Conservation (phyloP, 2,113 vertebrate genomes). For the Halichoeres trimaculatus region DNA sequence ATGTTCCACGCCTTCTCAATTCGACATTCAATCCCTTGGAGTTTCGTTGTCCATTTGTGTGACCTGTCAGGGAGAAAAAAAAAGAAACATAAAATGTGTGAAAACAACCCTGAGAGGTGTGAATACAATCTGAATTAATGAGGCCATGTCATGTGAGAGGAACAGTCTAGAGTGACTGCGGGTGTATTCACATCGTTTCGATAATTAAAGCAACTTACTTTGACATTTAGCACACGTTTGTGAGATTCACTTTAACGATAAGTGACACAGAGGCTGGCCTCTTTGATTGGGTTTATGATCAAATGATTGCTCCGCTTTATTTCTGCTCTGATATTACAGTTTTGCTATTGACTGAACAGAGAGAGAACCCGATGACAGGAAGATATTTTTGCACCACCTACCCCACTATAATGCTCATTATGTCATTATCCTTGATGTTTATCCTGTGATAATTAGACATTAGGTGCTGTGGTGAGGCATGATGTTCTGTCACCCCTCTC, state of each 20-base stretch:
- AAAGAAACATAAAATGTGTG: constrained; percentile 52
- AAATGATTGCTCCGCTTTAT: constrained; percentile 38
- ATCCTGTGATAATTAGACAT: constrained; percentile 44
- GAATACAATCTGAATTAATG: constrained; percentile 83
- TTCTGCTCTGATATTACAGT: constrained; percentile 42
- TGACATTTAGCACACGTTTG: constrained; percentile 73
- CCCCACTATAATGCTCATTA: constrained; percentile 42
- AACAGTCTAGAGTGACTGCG: constrained; percentile 57
- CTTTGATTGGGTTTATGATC: constrained; percentile 51
- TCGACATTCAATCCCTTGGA: constrained; percentile 8
- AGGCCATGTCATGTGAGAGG: constrained; percentile 67
- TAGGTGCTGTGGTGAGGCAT: constrained; percentile 15
- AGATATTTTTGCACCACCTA: constrained; percentile 11
- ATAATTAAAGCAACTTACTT: constrained; percentile 76
- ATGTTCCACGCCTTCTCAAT: constrained; percentile 13
- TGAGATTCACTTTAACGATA: constrained; percentile 49
- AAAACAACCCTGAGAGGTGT: constrained; percentile 76
- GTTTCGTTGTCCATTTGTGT: constrained; percentile 44
- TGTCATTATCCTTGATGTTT: constrained; percentile 38
- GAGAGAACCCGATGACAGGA: constrained; percentile 26
- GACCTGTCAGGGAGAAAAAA: constrained; percentile 43
- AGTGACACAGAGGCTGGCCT: constrained; percentile 47
- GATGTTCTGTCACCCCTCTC: constrained; percentile 36
- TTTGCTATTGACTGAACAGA: constrained; percentile 31
- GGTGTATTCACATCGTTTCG: constrained; percentile 61